phyloP scores from a whole-genome alignment of 1,140 invertebrate species.

The Antheraea mylitta region DNA sequence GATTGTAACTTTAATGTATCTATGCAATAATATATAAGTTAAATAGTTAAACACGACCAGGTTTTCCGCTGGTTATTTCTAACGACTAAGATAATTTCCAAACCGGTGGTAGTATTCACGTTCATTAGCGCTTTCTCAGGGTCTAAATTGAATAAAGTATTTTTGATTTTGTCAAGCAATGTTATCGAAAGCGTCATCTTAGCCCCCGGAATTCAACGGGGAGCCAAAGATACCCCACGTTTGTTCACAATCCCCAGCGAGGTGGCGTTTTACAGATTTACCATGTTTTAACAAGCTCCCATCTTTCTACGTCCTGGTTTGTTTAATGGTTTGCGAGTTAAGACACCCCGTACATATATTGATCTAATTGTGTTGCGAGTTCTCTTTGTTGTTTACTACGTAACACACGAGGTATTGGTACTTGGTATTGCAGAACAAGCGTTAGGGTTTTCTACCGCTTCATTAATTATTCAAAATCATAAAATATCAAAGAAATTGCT shows the following conservation, averaged over 20 bases:
- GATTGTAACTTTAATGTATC: too few relatives aligned
- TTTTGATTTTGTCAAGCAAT: not conserved
- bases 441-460: too few relatives aligned
- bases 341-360: constrained; percentile 6
- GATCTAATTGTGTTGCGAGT: not conserved
- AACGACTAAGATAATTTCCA: too few relatives aligned
- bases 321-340: constrained; percentile 33
- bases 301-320: constrained; percentile 18
- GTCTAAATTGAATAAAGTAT: too few relatives aligned
- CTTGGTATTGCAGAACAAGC: too few relatives aligned
- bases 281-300: constrained; percentile 40
- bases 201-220: constrained; percentile 38
- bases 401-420: not conserved
- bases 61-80: too few relatives aligned
- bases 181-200: constrained; percentile 33
- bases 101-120: too few relatives aligned
- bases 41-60: too few relatives aligned
- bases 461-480: too few relatives aligned
- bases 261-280: constrained; percentile 53
- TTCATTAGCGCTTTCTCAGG: too few relatives aligned
- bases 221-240: constrained; percentile 45
- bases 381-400: not conserved
- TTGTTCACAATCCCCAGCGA: constrained; percentile 42
- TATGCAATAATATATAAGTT: too few relatives aligned
- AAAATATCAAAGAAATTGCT: too few relatives aligned